Percentiles rank a stretch among this genome's conserved stretches.
Evolutionary conservation across 2,113 vertebrate genomes (phyloP).

Genomic region (Ivindomyrus marchei): DNA sequence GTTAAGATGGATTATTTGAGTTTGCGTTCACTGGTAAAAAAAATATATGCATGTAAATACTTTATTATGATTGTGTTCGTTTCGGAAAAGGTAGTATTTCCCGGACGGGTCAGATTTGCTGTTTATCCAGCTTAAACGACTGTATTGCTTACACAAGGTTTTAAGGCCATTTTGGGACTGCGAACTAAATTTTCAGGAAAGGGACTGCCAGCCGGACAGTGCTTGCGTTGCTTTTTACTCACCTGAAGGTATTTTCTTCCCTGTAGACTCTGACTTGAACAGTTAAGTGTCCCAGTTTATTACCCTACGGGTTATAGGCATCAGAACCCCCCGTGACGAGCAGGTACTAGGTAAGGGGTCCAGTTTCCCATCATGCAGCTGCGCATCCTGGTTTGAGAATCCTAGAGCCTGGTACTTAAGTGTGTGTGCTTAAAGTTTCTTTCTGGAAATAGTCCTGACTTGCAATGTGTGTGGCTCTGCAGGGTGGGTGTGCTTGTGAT

Average conservation of each 20-base stretch:
- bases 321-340: constrained; percentile 56
- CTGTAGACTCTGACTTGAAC: constrained; percentile 60
- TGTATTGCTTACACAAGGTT: neutral
- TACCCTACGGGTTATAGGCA: constrained; percentile 39
- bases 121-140: neutral
- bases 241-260: constrained; percentile 54
- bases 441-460: neutral
- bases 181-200: neutral
- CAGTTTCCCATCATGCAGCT: constrained; percentile 25
- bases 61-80: neutral
- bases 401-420: neutral
- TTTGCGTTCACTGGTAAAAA: neutral
- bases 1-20: neutral
- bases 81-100: neutral
- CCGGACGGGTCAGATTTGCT: neutral
- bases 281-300: constrained; percentile 54
- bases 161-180: neutral
- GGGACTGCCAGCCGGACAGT: neutral
- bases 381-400: neutral
- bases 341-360: constrained; percentile 62
- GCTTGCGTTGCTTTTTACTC: constrained; percentile 19
- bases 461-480: neutral
- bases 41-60: neutral
- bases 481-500: neutral
- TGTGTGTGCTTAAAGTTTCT: neutral